Evolutionary conservation across 2,113 vertebrate genomes (phyloP).

Genomic region (Carettochelys insculpta): DNA sequence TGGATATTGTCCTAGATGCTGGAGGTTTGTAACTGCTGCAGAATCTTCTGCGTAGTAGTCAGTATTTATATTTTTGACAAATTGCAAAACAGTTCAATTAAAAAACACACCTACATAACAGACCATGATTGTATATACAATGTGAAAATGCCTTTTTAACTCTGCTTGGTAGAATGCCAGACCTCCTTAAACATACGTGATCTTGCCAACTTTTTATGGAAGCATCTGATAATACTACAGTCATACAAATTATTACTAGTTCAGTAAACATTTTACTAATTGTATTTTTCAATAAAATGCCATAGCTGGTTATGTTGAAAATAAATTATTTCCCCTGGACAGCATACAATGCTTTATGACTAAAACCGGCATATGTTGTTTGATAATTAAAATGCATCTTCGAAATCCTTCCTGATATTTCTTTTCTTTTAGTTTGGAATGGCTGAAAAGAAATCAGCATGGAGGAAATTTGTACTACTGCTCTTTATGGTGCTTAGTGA

Average conservation of each 20-base stretch:
- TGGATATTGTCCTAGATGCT: constrained; percentile 90
- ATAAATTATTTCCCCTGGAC: not conserved
- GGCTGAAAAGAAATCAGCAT: not conserved
- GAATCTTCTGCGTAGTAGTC: not conserved
- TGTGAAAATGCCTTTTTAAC: not conserved
- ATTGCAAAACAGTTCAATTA: not conserved
- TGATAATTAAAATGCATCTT: not conserved
- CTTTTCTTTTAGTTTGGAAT: not conserved
- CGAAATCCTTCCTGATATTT: not conserved
- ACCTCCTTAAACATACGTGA: not conserved
- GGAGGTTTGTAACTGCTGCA: constrained; percentile 82
- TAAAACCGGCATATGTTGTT: not conserved
- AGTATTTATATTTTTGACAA: not conserved
- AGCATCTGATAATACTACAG: not conserved
- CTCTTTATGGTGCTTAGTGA: not conserved
- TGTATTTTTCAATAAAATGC: not conserved
- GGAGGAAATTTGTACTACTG: rapidly evolving
- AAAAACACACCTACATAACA: not conserved
- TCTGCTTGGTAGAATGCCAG: rapidly evolving
- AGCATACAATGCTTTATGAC: not conserved
- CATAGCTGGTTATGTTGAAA: not conserved
- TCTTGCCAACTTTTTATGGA: not conserved
- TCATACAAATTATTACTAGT: not conserved
- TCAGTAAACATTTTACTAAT: not conserved
- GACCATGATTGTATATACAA: not conserved